Conservation (phyloP, 1,140 invertebrate genomes). For the Potamilus streckersoni region DNA sequence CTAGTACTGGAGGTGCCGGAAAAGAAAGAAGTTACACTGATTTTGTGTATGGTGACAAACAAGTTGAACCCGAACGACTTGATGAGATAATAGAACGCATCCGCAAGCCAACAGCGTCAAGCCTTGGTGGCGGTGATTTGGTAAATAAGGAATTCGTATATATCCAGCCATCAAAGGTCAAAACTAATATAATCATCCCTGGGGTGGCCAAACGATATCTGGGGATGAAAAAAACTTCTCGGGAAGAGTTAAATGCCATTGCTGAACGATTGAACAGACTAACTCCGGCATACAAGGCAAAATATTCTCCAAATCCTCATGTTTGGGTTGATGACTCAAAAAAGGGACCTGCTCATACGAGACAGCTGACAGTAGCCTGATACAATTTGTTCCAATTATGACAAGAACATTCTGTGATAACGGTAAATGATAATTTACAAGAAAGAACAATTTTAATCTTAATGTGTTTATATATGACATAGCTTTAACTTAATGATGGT, state of each 20-base stretch:
- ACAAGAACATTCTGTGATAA: no score
- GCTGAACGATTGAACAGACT: constrained; percentile 46
- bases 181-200: constrained; percentile 49
- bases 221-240: constrained; percentile 38
- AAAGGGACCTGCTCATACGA: constrained; percentile 36
- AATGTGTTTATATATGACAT: no score
- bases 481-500: no score
- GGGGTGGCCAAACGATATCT: constrained; percentile 45
- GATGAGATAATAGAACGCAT: constrained; percentile 48
- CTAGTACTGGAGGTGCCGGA: constrained; percentile 47
- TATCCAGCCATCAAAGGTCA: constrained; percentile 34
- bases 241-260: constrained; percentile 42
- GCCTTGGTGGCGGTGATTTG: constrained; percentile 38
- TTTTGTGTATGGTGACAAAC: constrained; percentile 44
- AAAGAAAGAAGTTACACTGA: constrained; percentile 37
- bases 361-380: not conserved
- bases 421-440: no score
- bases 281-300: constrained; percentile 55
- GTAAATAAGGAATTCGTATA: constrained; percentile 47
- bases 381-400: no score
- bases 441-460: no score
- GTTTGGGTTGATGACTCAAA: constrained; percentile 50
- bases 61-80: constrained; percentile 39
- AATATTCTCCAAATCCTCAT: constrained; percentile 48
- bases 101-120: constrained; percentile 47